Conservation (phyloP, 2,797 vertebrate genomes). For the Ciconia nigra region DNA sequence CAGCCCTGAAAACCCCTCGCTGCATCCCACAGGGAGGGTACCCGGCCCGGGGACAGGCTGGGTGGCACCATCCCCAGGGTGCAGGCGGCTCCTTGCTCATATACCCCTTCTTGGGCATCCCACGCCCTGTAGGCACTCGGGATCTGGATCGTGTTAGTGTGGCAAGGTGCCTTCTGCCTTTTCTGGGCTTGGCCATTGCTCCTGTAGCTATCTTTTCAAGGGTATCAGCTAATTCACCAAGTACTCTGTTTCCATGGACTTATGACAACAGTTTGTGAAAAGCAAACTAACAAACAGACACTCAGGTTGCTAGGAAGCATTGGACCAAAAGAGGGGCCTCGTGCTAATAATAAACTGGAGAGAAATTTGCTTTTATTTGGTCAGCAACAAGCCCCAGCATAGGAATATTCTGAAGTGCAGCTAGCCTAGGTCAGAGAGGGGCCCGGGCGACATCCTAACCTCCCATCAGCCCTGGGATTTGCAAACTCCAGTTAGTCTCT, state of each 20-base stretch:
- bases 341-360: conserved; percentile 69
- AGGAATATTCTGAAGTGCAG: background rate
- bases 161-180: background rate
- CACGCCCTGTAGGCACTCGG: rapidly evolving
- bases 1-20: background rate
- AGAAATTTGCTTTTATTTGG: conserved; percentile 38
- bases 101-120: background rate
- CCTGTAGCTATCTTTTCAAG: background rate
- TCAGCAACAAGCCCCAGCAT: background rate
- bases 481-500: background rate
- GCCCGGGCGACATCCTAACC: background rate
- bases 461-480: background rate
- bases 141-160: background rate
- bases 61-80: background rate
- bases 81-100: rapidly evolving
- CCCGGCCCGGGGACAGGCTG: background rate
- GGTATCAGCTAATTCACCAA: conserved; percentile 27
- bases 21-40: background rate
- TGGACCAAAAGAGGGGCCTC: background rate
- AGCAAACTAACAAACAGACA: conserved; percentile 65
- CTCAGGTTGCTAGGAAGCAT: conserved; percentile 72
- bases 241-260: conserved; percentile 6
- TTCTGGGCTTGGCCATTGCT: background rate
- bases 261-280: conserved; percentile 37
- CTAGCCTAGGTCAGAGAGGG: background rate